phyloP scores from a whole-genome alignment of 2,113 vertebrate genomes.

The Ailuropoda melanoleuca region DNA sequence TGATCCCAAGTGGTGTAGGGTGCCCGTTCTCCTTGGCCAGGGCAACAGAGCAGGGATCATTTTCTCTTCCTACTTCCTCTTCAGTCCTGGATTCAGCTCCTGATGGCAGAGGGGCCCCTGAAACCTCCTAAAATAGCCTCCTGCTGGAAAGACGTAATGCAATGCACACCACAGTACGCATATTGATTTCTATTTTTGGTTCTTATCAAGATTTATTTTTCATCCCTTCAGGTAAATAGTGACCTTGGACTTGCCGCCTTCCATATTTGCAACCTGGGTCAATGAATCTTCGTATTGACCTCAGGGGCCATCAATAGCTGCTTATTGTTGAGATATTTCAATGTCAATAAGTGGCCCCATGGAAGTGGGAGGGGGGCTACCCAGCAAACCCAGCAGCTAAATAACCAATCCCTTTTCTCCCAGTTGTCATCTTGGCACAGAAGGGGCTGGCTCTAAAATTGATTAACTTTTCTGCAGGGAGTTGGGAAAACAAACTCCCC shows the following conservation, averaged over 20 bases:
- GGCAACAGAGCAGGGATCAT: background rate
- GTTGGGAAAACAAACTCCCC: conserved; percentile 17
- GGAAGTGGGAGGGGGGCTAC: background rate
- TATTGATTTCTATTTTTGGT: conserved; percentile 68
- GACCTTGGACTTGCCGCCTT: conserved; percentile 71
- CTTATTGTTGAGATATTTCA: conserved; percentile 58
- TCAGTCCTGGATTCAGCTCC: background rate
- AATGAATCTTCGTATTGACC: conserved; percentile 63
- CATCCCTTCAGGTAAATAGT: conserved; percentile 71
- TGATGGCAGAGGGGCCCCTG: background rate
- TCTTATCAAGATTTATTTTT: conserved; percentile 77
- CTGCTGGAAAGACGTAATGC: background rate
- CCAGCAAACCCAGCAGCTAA: conserved; percentile 47
- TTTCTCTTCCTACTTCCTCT: conserved; percentile 29
- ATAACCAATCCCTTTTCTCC: conserved; percentile 45
- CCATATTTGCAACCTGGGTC: conserved; percentile 66
- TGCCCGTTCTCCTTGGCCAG: background rate
- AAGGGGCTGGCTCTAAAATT: conserved; percentile 36
- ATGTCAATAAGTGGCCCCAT: fast-evolving
- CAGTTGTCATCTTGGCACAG: conserved; percentile 46
- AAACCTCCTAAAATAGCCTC: conserved; percentile 61
- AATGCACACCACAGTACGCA: background rate
- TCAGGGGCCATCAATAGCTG: background rate
- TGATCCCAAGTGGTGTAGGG: background rate
- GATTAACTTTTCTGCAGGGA: conserved; percentile 50